These are phyloP conservation scores for Dione juno DNA, from an alignment of 2,888 invertebrate genomes.

Conservation along the genomic window DNA sequence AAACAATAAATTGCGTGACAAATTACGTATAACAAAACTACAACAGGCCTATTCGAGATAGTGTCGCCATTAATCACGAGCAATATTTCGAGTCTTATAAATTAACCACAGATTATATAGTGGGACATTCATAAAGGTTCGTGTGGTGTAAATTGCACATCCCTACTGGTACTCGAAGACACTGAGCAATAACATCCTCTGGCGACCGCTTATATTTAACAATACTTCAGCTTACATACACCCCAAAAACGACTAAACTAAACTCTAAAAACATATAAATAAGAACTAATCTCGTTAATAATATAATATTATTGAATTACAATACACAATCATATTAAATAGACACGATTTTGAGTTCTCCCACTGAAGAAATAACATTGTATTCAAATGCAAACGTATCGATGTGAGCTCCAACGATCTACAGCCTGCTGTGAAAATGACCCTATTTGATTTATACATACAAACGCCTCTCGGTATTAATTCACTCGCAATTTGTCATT, in stretches of 20 bases:
- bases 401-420: constrained; percentile 52
- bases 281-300: constrained; percentile 44
- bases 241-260: constrained; percentile 27
- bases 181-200: constrained; percentile 77
- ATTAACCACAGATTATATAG: constrained; percentile 48
- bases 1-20: constrained; percentile 21
- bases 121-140: constrained; percentile 46
- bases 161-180: constrained; percentile 66
- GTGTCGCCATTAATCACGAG: constrained; percentile 40
- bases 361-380: constrained; percentile 26
- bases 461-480: constrained; percentile 69
- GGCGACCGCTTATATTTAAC: constrained; percentile 65
- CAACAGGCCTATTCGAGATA: constrained; percentile 25
- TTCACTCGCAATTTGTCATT: constrained; percentile 78
- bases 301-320: constrained; percentile 44
- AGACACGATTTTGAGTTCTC: constrained; percentile 47
- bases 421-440: constrained; percentile 66
- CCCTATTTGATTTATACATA: constrained; percentile 71
- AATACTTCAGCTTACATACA: constrained; percentile 49
- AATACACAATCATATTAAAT: constrained; percentile 41
- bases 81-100: constrained; percentile 47
- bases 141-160: constrained; percentile 49
- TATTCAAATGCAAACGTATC: constrained; percentile 32
- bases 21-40: constrained; percentile 1
- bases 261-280: constrained; percentile 34